Conservation (phyloP, 2,113 vertebrate genomes). For the Cariama cristata region DNA sequence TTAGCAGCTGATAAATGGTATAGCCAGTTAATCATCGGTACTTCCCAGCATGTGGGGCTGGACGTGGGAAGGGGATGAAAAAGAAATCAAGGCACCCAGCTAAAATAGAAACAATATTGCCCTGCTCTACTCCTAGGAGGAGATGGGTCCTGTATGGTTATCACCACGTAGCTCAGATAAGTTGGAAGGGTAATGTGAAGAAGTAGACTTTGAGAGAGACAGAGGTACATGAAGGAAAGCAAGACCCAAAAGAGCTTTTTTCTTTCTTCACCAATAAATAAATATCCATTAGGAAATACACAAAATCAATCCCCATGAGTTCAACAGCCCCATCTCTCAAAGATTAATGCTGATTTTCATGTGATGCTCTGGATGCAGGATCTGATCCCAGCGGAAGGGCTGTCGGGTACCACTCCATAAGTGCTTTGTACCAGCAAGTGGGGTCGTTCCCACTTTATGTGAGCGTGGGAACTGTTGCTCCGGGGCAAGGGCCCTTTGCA, state of each 20-base stretch:
- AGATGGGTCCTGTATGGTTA: neutral
- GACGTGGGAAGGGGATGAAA: neutral
- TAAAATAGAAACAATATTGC: neutral
- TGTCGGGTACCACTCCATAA: neutral
- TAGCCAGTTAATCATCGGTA: neutral
- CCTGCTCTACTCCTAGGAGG: neutral
- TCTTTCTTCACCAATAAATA: neutral
- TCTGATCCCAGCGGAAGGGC: neutral
- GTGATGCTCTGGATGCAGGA: neutral
- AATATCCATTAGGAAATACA: neutral
- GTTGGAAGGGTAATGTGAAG: neutral
- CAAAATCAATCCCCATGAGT: neutral
- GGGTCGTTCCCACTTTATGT: fast-evolving
- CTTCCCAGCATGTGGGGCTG: neutral
- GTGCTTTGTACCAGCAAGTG: neutral
- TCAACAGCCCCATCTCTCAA: neutral
- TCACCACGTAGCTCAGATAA: neutral
- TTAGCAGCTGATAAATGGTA: neutral
- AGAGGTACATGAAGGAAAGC: neutral
- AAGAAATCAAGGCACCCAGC: neutral
- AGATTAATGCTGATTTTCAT: neutral
- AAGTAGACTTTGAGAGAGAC: neutral
- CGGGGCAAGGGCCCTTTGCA: neutral
- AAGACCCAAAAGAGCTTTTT: neutral
- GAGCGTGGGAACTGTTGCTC: neutral